A percentile compares a stretch with the other conserved stretches of the same genome.
These are phyloP conservation scores for Calliopsis andreniformis DNA, from an alignment of 1,140 invertebrate species.

Conservation along the genomic window DNA sequence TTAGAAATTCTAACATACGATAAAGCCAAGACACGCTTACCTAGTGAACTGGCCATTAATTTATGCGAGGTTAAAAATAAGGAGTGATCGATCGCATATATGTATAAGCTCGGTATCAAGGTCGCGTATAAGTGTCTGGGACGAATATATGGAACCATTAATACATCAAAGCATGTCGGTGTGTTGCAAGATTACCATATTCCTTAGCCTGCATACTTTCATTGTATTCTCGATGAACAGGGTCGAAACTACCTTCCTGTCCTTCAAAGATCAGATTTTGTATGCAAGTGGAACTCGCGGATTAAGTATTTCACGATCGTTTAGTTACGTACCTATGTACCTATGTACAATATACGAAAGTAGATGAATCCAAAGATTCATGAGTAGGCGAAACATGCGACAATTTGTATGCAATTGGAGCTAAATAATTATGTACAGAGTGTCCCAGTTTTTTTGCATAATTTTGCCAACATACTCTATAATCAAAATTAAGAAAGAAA, in stretches of 20 bases:
- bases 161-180: slow-evolving; percentile 14
- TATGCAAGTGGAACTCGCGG: not conserved
- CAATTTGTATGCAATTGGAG: too few species aligned
- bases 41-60: slow-evolving; percentile 52
- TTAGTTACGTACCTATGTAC: too few species aligned
- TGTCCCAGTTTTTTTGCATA: too few species aligned
- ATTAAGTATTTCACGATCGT: not conserved
- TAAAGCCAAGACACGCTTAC: slow-evolving; percentile 20
- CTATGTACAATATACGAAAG: too few species aligned
- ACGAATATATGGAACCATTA: slow-evolving; percentile 41
- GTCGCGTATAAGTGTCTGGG: slow-evolving; percentile 40
- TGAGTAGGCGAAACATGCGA: too few species aligned
- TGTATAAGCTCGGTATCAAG: slow-evolving; percentile 60
- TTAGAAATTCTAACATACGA: not conserved
- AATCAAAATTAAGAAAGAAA: too few species aligned
- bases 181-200: slow-evolving; percentile 20
- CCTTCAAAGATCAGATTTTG: not conserved
- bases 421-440: too few species aligned
- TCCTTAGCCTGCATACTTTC: not conserved
- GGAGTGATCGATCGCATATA: slow-evolving; percentile 57
- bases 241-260: not conserved
- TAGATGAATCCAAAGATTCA: too few species aligned
- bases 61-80: slow-evolving; percentile 69
- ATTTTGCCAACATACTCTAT: too few species aligned
- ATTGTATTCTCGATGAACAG: not conserved